Evolutionary conservation across 1,140 invertebrate genomes (phyloP), one percentile per base, ranked within the genome.

Genomic region (Magallana angulata): DNA sequence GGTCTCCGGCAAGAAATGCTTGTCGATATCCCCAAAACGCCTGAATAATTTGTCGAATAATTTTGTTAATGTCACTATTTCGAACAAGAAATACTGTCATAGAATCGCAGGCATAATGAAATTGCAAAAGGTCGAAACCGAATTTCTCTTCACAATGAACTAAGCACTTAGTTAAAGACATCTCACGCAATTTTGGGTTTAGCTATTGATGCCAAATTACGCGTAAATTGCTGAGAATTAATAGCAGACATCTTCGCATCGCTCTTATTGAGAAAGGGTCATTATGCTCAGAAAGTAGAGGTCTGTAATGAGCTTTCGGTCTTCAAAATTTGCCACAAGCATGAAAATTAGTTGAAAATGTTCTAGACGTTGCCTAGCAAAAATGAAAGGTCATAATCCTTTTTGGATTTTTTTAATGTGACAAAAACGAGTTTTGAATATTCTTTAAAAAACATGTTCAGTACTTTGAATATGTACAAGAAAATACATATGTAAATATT

Each of bases 161-260:
- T 76, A 76, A 76, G 68, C 68, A 76, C 68, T 76, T 76, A 76
- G 68, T 76, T 76, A 76, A 76, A 76, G 68, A 76, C 68, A 57
- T 82, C 81, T 82, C 81, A 82, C 81, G 81, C 81, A 58, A 82
- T 58, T 57, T 82, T 30, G 57, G 56, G 68, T 58, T 58, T 82
- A n/a, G 81, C 81, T 82, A 82, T 82, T 82, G 81, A 82, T 57
- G 81, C 56, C 81, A 58, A 82, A 82, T 82, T 82, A 82, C 81
- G 57, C 81, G 81, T 82, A 82, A 82, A 82, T 82, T 82, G 81
- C 81, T 82, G 56, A 58, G 81, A 58, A 82, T 82, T 82, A 82
- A 82, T 57, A 82, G 81, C 81, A 82, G 18, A 30, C 68, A 76
- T 76, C 68, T 76, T 30, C 68, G 68, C 68, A 18, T 36, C 18